Conservation (phyloP, 1,140 invertebrate species). For the Physella acuta region DNA sequence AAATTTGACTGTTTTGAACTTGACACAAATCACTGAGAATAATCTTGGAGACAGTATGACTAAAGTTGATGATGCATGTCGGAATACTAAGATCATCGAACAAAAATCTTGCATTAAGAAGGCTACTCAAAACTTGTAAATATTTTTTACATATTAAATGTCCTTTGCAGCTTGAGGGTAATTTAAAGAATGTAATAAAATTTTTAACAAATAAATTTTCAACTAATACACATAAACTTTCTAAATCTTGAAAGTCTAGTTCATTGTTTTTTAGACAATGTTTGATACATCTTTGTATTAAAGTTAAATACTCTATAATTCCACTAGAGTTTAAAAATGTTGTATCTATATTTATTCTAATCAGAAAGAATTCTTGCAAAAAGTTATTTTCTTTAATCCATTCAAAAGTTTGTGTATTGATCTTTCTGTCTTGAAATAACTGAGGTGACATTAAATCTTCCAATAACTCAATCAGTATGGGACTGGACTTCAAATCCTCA, state of each 20-base stretch:
- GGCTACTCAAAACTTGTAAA: background rate
- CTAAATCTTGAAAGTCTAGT: background rate
- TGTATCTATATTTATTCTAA: background rate
- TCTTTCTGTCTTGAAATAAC: background rate
- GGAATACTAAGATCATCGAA: background rate
- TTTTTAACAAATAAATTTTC: background rate
- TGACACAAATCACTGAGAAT: background rate
- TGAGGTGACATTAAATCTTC: slow-evolving; percentile 3
- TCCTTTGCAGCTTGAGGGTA: background rate
- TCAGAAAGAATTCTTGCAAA: background rate
- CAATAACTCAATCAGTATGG: background rate
- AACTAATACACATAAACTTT: background rate
- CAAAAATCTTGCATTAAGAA: background rate
- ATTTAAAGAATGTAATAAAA: background rate
- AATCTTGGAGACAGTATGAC: background rate
- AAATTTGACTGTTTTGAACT: background rate
- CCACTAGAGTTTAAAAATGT: background rate
- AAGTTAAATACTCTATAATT: slow-evolving; percentile 6
- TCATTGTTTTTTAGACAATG: background rate
- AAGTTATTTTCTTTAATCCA: background rate
- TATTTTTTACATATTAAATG: slow-evolving; percentile 14
- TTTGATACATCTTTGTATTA: slow-evolving; percentile 4
- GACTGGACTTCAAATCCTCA: background rate
- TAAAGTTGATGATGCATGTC: background rate
- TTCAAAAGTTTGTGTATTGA: background rate